Evolutionary conservation across 1,140 invertebrate species (phyloP), one percentile per base, ranked within the genome.

Genomic region (Trichogramma pretiosum): DNA sequence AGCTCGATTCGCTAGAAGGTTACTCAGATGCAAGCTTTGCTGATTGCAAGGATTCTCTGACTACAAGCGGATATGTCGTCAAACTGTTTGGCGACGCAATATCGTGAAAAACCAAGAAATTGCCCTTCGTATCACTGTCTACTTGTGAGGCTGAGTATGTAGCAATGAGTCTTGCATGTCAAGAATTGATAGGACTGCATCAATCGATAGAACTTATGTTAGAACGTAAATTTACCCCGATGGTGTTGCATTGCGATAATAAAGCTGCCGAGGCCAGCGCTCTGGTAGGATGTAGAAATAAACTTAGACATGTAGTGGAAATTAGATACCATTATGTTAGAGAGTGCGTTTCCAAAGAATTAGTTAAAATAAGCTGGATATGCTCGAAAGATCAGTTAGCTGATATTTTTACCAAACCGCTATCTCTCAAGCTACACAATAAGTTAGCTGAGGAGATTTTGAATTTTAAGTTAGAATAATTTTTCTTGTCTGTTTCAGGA

Each of bases 111-210:
- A 50, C 40, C 10, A 33, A 44, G 1, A 50, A 51, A 21, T 38
- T 46, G 26, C 9, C 13, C 3, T 46, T 35, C 30, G 49, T 51
- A 1, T 14, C 49, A 17, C n/a, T 51, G 5, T 51, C 49, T 16
- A 51, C 49, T 7, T 51, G 37, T 24, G 42, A 51, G 17, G 42
- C 19, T 17, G 49, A 52, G 23, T 55, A 55, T 18, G 9, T 55
- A 16, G 48, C 46, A 3, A 49, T 52, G 50, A 52, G 45, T 34
- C 32, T 50, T 36, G 38, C 42, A 14, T 48, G 49, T 37, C n/a
- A 39, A 14, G 45, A 47, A 39, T 22, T 47, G 18, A 32, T 47
- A 2, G 24, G 26, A 13, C 16, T 47, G 18, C n/a, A 33, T n/a
- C 30, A 32, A 8, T 39, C 37, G 9, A 0, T 39, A 7, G 26